These are phyloP conservation scores for Saiga tatarica DNA, from an alignment of 2,113 vertebrate species.

Conservation along the genomic window DNA sequence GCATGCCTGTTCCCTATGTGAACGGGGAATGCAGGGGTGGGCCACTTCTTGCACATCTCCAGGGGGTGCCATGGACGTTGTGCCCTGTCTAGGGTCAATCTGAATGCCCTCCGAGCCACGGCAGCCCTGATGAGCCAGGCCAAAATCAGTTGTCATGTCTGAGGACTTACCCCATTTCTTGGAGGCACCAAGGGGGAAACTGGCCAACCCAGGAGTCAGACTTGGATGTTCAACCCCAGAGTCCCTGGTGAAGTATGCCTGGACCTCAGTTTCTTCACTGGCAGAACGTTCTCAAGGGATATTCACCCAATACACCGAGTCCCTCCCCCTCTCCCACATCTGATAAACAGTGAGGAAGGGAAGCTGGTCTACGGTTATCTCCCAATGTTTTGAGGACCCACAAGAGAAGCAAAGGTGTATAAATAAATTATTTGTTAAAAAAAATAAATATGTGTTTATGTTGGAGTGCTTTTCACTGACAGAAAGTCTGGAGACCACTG, in stretches of 20 bases:
- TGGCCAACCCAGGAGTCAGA: not conserved
- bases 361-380: not conserved
- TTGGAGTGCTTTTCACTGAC: not conserved
- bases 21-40: not conserved
- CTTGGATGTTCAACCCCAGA: not conserved
- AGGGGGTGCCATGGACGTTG: not conserved
- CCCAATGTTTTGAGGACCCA: not conserved
- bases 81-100: accelerated
- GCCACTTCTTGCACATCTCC: not conserved
- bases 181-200: not conserved
- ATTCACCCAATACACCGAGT: not conserved
- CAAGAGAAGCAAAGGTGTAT: not conserved
- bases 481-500: not conserved
- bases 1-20: not conserved
- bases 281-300: not conserved
- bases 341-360: not conserved
- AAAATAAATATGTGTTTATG: not conserved
- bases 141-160: not conserved
- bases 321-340: not conserved
- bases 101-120: not conserved
- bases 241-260: not conserved
- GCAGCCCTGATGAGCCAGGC: not conserved
- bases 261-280: not conserved
- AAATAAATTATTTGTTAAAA: not conserved
- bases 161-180: not conserved